Evolutionary conservation across 2,113 vertebrate genomes (phyloP).

Genomic region (Passer montanus): DNA sequence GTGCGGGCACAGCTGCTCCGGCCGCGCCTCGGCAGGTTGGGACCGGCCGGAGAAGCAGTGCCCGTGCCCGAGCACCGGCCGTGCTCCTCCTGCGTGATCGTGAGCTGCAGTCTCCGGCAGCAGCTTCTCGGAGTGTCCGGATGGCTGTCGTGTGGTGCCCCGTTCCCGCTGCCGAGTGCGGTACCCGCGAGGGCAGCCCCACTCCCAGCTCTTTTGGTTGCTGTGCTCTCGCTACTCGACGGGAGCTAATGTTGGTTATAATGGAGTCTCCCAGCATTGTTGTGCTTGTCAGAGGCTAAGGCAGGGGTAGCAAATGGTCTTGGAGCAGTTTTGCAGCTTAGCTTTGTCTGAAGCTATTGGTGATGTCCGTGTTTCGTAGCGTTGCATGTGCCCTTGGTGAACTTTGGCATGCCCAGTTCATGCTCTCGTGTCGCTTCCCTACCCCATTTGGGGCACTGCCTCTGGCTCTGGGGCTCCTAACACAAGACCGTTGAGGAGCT

Average conservation of each 20-base stretch:
- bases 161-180: neutral
- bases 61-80: neutral
- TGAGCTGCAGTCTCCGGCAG: neutral
- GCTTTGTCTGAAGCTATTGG: neutral
- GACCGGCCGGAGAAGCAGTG: neutral
- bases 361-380: accelerated
- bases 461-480: neutral
- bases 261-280: neutral
- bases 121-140: neutral
- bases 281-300: neutral
- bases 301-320: too few relatives aligned
- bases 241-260: neutral
- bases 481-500: neutral
- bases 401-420: neutral
- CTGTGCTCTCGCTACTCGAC: neutral
- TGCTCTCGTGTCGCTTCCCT: neutral
- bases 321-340: neutral
- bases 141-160: too few relatives aligned
- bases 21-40: neutral
- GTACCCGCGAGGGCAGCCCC: accelerated
- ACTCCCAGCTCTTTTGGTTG: accelerated
- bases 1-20: neutral
- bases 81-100: neutral
- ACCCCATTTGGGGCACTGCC: accelerated
- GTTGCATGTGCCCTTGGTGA: accelerated